These are phyloP conservation scores for western clawed frog (Xenopus tropicalis) DNA, from an alignment of 2,113 vertebrate genomes.

Conservation along the genomic window DNA sequence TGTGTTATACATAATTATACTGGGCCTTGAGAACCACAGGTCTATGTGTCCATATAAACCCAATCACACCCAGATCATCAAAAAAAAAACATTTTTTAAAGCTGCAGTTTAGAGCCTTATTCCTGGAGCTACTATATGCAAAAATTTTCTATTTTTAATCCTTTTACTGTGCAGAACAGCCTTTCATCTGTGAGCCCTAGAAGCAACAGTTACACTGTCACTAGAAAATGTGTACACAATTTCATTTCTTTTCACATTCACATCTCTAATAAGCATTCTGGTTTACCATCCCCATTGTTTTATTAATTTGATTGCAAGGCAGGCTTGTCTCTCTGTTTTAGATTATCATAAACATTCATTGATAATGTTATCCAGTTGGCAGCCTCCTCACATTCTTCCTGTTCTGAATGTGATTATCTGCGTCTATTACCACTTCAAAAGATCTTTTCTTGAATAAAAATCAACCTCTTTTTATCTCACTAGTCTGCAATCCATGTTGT, in stretches of 20 bases:
- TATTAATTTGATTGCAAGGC: constrained; percentile 59
- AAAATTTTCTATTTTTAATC: too few species aligned
- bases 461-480: constrained; percentile 14
- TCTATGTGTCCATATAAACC: too few species aligned
- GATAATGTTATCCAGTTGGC: constrained; percentile 57
- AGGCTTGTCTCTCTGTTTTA: constrained; percentile 49
- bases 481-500: constrained; percentile 10
- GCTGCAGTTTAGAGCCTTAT: too few species aligned
- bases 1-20: too few species aligned
- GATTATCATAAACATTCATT: not conserved
- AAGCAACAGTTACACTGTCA: constrained; percentile 16
- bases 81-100: too few species aligned
- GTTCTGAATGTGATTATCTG: constrained; percentile 57
- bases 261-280: constrained; percentile 11
- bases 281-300: constrained; percentile 47
- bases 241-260: not conserved
- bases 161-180: not conserved
- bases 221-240: constrained; percentile 2
- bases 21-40: too few species aligned
- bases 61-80: too few species aligned
- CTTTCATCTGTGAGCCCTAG: not conserved
- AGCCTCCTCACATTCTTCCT: constrained; percentile 60
- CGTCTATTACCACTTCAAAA: constrained; percentile 59
- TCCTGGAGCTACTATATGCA: too few species aligned
- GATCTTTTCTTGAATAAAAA: constrained; percentile 37